phyloP scores from a whole-genome alignment of 1,140 invertebrate species.

The Drosophila ficusphila region DNA sequence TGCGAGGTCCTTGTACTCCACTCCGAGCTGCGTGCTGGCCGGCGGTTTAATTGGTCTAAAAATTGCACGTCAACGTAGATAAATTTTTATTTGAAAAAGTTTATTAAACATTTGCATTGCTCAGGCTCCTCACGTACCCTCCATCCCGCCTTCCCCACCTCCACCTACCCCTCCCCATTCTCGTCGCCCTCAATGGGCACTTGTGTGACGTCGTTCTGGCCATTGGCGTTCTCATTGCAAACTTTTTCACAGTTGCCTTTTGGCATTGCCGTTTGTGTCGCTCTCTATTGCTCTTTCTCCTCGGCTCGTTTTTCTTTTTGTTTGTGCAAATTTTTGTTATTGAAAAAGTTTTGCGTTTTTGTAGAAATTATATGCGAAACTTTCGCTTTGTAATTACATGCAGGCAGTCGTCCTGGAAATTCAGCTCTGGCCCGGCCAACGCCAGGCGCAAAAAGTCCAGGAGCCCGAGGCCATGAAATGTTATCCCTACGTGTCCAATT shows the following conservation, averaged over 20 bases:
- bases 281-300: slow-evolving; percentile 15
- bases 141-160: not conserved
- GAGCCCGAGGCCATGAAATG: slow-evolving; percentile 3
- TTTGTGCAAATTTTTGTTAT: slow-evolving; percentile 68
- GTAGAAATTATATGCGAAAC: slow-evolving; percentile 72
- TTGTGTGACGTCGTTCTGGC: slow-evolving; percentile 60
- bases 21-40: slow-evolving; percentile 14
- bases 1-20: slow-evolving; percentile 4
- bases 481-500: slow-evolving; percentile 37
- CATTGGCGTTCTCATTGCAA: slow-evolving; percentile 74
- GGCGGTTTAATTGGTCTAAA: slow-evolving; percentile 75
- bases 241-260: slow-evolving; percentile 70
- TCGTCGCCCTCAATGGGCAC: slow-evolving; percentile 11
- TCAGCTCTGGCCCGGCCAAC: not conserved
- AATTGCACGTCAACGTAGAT: slow-evolving; percentile 80
- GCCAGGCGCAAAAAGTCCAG: not conserved
- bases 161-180: not conserved
- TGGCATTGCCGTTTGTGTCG: slow-evolving; percentile 53
- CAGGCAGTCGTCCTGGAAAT: slow-evolving; percentile 26
- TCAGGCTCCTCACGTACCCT: slow-evolving; percentile 67
- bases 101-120: slow-evolving; percentile 80
- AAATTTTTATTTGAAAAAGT: slow-evolving; percentile 83
- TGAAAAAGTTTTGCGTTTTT: slow-evolving; percentile 76
- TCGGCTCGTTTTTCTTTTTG: slow-evolving; percentile 11
- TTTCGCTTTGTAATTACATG: slow-evolving; percentile 81